Evolutionary conservation across 2,113 vertebrate species (phyloP).

Genomic region (Morone chrysops): DNA sequence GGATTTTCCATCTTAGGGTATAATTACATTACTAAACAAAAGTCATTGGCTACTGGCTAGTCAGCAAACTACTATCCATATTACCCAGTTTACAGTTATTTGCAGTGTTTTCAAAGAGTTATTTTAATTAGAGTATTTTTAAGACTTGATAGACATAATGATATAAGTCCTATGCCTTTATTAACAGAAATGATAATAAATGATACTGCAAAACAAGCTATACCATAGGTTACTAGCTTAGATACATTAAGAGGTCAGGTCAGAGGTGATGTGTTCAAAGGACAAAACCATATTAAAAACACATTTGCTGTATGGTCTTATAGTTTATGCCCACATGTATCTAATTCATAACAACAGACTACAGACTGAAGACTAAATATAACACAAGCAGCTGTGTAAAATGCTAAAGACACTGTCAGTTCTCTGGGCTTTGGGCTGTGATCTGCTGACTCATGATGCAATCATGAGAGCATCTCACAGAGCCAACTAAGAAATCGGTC

Average conservation of each 20-base stretch:
- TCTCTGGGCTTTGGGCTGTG: background rate
- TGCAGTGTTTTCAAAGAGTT: background rate
- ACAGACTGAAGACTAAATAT: background rate
- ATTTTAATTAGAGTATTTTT: background rate
- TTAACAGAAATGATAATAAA: too few species aligned
- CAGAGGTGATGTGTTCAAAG: background rate
- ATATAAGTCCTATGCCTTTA: too few species aligned
- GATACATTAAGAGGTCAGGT: background rate
- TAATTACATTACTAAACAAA: background rate
- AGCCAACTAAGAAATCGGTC: background rate
- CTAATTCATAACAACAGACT: background rate
- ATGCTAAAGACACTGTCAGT: background rate
- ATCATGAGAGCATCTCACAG: background rate
- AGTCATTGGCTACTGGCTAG: background rate
- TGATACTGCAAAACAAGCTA: background rate
- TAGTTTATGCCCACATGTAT: background rate
- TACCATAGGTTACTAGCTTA: background rate
- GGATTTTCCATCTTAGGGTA: background rate
- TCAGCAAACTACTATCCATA: background rate
- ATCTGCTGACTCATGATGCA: slow-evolving; percentile 49
- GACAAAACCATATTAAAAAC: background rate
- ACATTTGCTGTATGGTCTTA: background rate
- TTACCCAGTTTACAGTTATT: too few species aligned
- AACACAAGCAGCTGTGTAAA: background rate
- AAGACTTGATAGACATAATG: background rate